phyloP scores from a whole-genome alignment of 2,797 vertebrate genomes.

The Chlorospingus flavigularis region DNA sequence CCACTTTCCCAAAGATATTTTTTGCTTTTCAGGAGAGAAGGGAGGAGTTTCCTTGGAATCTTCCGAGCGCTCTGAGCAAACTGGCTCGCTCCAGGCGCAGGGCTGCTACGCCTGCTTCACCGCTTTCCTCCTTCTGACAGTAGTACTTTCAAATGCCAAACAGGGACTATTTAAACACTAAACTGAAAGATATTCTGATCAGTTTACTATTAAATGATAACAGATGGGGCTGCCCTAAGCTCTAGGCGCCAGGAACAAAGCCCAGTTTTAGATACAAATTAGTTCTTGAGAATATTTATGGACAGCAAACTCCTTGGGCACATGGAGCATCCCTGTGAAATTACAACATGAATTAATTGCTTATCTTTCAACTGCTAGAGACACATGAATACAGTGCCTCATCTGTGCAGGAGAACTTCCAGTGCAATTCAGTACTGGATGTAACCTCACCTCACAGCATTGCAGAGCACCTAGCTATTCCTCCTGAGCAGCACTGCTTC shows the following conservation, averaged over 20 bases:
- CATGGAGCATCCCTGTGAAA: constrained; percentile 24
- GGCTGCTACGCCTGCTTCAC: background rate
- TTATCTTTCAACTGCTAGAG: constrained; percentile 36
- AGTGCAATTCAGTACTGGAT: background rate
- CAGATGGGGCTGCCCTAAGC: constrained; percentile 70
- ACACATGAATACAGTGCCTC: background rate
- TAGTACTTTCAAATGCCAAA: constrained; percentile 59
- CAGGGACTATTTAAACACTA: constrained; percentile 46
- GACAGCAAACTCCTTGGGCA: constrained; percentile 50
- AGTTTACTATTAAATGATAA: constrained; percentile 67
- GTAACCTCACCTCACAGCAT: background rate
- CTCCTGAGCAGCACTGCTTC: background rate
- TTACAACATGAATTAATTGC: constrained; percentile 3
- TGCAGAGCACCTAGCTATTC: background rate
- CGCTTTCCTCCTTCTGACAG: background rate
- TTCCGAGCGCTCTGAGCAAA: background rate
- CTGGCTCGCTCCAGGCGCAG: background rate
- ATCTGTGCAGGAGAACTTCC: constrained; percentile 40
- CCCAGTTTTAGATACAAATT: constrained; percentile 71
- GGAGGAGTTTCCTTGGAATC: constrained; percentile 26
- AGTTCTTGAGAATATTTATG: constrained; percentile 69
- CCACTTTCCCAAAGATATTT: background rate
- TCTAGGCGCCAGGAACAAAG: constrained; percentile 46
- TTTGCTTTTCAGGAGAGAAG: constrained; percentile 53
- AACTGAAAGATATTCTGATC: constrained; percentile 64